Percentiles rank a stretch among this genome's conserved stretches.
These are phyloP conservation scores for Dicranocentrus wangi DNA, from an alignment of 2,888 invertebrate species.

Conservation along the genomic window DNA sequence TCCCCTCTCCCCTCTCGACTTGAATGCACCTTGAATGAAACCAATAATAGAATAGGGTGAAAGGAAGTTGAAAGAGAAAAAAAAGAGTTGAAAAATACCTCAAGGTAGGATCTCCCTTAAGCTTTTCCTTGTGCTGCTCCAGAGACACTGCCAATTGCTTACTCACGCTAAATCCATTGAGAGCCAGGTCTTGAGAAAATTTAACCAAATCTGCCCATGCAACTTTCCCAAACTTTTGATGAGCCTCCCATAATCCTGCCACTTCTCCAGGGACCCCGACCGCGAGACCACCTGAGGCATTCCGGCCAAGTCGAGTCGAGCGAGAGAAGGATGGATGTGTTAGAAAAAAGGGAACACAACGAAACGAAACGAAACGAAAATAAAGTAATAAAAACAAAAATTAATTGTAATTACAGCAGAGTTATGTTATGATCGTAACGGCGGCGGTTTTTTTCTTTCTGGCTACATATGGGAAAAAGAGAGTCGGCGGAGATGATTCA, in stretches of 20 bases:
- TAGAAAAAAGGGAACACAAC: background rate
- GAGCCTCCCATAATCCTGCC: slow-evolving; percentile 86
- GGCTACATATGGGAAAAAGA: too few species aligned
- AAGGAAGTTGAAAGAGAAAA: slow-evolving; percentile 11
- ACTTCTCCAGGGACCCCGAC: slow-evolving; percentile 94
- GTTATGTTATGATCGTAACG: slow-evolving; percentile 9
- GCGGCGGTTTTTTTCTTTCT: too few species aligned
- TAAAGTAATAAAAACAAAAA: slow-evolving; percentile 15
- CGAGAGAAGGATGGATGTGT: background rate
- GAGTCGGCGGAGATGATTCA: too few species aligned
- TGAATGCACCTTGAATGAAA: too few species aligned
- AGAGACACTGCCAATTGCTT: slow-evolving; percentile 71
- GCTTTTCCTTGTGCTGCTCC: slow-evolving; percentile 52
- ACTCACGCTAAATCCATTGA: slow-evolving; percentile 75
- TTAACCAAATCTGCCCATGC: slow-evolving; percentile 79
- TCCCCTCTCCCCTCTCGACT: too few species aligned
- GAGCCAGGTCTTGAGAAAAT: slow-evolving; percentile 75
- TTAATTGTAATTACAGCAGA: slow-evolving; percentile 9
- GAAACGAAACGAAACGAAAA: slow-evolving; percentile 2
- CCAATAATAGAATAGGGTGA: too few species aligned
- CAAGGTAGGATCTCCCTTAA: slow-evolving; percentile 69
- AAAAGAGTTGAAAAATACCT: slow-evolving; percentile 64
- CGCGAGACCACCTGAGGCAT: slow-evolving; percentile 78
- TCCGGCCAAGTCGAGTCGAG: slow-evolving; percentile 6
- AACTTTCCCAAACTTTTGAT: slow-evolving; percentile 83